Evolutionary conservation across 2,113 vertebrate species (phyloP), one percentile per base, ranked within the genome.

Genomic region (Amblyopsis rosae): DNA sequence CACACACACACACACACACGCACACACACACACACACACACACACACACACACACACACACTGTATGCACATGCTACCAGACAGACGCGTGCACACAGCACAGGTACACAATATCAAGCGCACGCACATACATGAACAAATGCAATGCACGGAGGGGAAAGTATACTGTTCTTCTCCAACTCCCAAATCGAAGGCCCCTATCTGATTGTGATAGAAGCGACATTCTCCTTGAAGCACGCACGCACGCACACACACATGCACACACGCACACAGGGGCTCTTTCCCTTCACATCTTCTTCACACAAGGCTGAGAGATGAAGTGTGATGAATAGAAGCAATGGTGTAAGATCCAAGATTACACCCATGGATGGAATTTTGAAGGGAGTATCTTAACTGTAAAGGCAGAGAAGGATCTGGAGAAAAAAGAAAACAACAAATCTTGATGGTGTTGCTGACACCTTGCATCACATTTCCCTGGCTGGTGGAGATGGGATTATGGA

Each of bases 321-420:
- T 77, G 83, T 87, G 88, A 90, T 85, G 84, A 88, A 88, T 75
- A 84, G 82, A 89, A 54, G 66, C 80, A 80, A 83, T 86, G 73
- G 77, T 80, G 82, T 81, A 83, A 84, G 67, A 83, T 81, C 78
- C 75, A 85, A 82, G 85, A 91, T 91, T 91, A 90, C 83, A 86
- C 82, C 87, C 84, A 83, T 84, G 81, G 69, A 85, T 80, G 77
- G 82, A 90, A 85, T 78, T 85, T 79, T 77, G 73, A 79, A 90
- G 79, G 76, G 73, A 87, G 76, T 69, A 87, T 82, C 88, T 86
- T 84, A 82, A 89, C 83, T 81, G 86, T 89, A 89, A 87, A 87
- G 81, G 82, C 72, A 65, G 13, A 58, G 10, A 26, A 48, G 32
- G 5, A 56, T 9, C 10, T 10, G 1, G 16, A 58, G 26, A 58